Evolutionary conservation across 30 jellyfish, hydroid and myxozoan genomes (phyloP).

Genomic region (Turritopsis rubra): DNA sequence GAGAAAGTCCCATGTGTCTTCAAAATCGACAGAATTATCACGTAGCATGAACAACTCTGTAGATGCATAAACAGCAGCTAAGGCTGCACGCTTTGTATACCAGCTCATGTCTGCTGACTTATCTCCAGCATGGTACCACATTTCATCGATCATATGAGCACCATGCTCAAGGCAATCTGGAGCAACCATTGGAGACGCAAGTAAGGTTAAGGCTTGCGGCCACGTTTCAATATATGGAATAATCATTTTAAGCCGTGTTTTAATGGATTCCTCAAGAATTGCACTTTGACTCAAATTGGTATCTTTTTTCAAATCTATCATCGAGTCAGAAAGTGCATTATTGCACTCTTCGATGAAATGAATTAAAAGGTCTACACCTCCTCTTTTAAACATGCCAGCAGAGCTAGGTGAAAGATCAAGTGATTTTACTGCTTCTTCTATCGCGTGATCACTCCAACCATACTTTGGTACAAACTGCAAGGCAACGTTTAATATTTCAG

Average conservation of each 20-base stretch:
- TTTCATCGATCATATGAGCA: constrained; percentile 91
- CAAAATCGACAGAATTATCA: constrained; percentile 55
- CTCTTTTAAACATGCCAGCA: constrained; percentile 82
- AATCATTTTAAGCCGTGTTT: constrained; percentile 55
- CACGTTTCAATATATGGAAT: constrained; percentile 82
- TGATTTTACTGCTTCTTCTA: constrained; percentile 62
- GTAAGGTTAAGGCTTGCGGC: constrained; percentile 81
- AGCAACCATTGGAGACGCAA: constrained; percentile 70
- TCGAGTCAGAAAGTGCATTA: constrained; percentile 46
- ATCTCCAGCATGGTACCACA: constrained; percentile 99
- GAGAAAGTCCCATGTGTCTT: constrained; percentile 51
- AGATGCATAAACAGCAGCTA: constrained; percentile 79
- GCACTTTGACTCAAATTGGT: constrained; percentile 29
- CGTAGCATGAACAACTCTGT: constrained; percentile 69
- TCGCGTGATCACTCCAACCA: constrained; percentile 74
- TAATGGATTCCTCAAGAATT: constrained; percentile 65
- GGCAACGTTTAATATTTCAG: constrained; percentile 59
- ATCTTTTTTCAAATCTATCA: constrained; percentile 20
- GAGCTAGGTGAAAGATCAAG: constrained; percentile 78
- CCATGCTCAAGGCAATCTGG: constrained; percentile 64
- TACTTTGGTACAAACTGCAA: constrained; percentile 63
- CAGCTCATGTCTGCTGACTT: constrained; percentile 89
- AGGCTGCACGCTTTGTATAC: constrained; percentile 80
- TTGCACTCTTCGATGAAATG: constrained; percentile 84
- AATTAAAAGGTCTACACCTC: constrained; percentile 82